A percentile compares a stretch with the other conserved stretches of the same genome.
phyloP scores from a whole-genome alignment of 2,888 invertebrate genomes.

The Colletes collaris region DNA sequence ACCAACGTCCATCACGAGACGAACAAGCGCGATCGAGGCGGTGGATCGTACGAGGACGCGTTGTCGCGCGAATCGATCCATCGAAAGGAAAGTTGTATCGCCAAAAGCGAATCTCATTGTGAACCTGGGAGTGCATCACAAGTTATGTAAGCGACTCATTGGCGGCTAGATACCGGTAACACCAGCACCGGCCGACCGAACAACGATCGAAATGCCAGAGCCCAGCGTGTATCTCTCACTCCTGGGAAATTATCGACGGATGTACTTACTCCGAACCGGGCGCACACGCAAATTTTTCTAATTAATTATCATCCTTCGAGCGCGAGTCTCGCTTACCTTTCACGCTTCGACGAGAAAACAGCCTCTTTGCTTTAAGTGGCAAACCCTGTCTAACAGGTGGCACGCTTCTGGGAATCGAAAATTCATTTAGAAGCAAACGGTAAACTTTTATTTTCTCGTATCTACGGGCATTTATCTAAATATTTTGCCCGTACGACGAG shows the following conservation, averaged over 20 bases:
- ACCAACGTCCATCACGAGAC: not conserved
- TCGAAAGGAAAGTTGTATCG: constrained; percentile 68
- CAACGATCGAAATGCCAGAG: constrained; percentile 67
- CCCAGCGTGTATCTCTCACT: constrained; percentile 32
- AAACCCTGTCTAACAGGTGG: no score
- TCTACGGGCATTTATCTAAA: no score
- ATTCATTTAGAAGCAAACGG: no score
- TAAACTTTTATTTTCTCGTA: no score
- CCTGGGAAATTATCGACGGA: constrained; percentile 60
- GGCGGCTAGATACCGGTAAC: constrained; percentile 52
- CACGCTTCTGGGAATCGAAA: no score
- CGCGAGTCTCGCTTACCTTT: not conserved
- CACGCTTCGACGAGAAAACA: no score
- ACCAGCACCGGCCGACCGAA: constrained; percentile 47
- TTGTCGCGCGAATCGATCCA: constrained; percentile 36
- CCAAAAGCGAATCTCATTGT: constrained; percentile 66
- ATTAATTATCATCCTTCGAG: not conserved
- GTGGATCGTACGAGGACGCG: not conserved
- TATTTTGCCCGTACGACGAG: no score
- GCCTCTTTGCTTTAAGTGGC: no score
- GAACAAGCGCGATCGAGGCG: constrained; percentile 5
- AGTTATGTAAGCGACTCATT: constrained; percentile 60
- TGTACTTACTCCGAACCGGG: constrained; percentile 6
- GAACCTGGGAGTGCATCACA: constrained; percentile 62
- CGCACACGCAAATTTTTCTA: constrained; percentile 1